Evolutionary conservation across 1,140 invertebrate species (phyloP), one percentile per base, ranked within the genome.

Genomic region (Nasonia longicornis): DNA sequence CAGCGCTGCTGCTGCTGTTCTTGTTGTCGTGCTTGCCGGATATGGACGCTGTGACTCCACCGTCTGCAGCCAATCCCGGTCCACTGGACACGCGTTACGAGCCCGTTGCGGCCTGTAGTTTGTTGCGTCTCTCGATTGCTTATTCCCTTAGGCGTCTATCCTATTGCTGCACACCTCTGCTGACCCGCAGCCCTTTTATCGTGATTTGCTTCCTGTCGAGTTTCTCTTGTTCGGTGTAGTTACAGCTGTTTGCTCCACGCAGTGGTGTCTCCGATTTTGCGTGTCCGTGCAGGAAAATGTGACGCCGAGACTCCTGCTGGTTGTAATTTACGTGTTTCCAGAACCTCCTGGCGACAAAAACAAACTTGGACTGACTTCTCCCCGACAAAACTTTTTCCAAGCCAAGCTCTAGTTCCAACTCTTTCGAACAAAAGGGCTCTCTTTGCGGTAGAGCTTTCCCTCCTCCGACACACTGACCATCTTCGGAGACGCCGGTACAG

Each of bases 11-110:
- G 8, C 20, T 45, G 52, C 31, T n/a, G 35, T 58, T 58, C 52
- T 31, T 48, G 70, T 38, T 72, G 70, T 72, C 42, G 42, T 42
- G 38, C 72, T 42, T 31, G 58, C 42, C 35, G 74, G 31, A 76
- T 35, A 35, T 22, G 58, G 52, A 22, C 52, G 2, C 26, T 66
- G 3, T 0, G n/a, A 45, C 11, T 38, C 75, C n/a, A 1, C 29
- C 16, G 0, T 64, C 31, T n/a, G n/a, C 20, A 12, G 74, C 52
- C 16, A 58, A 58, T 38, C n/a, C 3, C 58, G 74, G 29, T 63
- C 72, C 72, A 74, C 38, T 42, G 74, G 63, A 4, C 64, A 26
- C 7, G 75, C 35, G 38, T 77, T 77, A 77, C 64, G 63, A 77
- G 35, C 38, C 63, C 75, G 31, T 11, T 29, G 38, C 20, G 74